These are phyloP conservation scores for Criorhina ranunculi DNA, from an alignment of 2,888 invertebrate species.

Conservation along the genomic window DNA sequence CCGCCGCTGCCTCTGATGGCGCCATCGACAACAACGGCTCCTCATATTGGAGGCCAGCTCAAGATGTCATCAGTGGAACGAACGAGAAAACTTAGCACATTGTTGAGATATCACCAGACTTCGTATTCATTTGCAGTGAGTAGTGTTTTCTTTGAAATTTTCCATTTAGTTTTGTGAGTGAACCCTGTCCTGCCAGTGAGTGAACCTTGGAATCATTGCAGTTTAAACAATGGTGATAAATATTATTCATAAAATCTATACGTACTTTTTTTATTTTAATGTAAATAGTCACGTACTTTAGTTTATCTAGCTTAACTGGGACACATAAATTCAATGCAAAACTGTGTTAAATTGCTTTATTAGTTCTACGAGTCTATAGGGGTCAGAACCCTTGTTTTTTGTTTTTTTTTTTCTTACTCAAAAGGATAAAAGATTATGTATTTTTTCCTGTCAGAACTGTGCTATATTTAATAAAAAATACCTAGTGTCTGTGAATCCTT, in stretches of 20 bases:
- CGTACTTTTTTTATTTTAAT: not conserved
- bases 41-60: slow-evolving; percentile 46
- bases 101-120: slow-evolving; percentile 79
- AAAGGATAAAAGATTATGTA: too few species aligned
- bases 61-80: slow-evolving; percentile 80
- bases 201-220: not conserved
- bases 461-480: too few species aligned
- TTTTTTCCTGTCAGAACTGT: too few species aligned
- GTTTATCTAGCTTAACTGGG: not conserved
- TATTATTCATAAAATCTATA: not conserved
- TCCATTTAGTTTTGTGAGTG: not conserved
- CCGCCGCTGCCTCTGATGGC: slow-evolving; percentile 34
- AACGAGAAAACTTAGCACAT: slow-evolving; percentile 81
- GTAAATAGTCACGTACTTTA: not conserved
- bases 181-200: not conserved
- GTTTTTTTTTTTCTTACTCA: too few species aligned
- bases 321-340: not conserved
- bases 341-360: not conserved
- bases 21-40: slow-evolving; percentile 32
- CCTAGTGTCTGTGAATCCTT: too few species aligned
- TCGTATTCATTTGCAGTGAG: slow-evolving; percentile 66
- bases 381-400: not conserved
- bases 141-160: slow-evolving; percentile 3
- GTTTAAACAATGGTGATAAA: not conserved
- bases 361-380: not conserved